Evolutionary conservation across 1,140 invertebrate species (phyloP).

Genomic region (Wasmannia auropunctata): DNA sequence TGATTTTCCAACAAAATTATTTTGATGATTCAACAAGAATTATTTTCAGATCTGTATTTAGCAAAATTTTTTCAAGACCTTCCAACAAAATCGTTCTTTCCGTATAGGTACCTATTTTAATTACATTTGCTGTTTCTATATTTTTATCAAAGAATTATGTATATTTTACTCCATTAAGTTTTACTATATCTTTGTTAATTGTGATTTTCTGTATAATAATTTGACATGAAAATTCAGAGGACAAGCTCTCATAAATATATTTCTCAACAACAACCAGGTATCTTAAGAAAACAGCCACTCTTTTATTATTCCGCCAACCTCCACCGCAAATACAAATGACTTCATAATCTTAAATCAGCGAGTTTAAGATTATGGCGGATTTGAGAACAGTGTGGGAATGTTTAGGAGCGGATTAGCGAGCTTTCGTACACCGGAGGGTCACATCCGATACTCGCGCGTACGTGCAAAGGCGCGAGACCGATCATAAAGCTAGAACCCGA

Average conservation of each 20-base stretch:
- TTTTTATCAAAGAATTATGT: background rate
- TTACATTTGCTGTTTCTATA: background rate
- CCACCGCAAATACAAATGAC: background rate
- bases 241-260: background rate
- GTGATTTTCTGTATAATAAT: background rate
- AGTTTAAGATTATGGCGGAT: conserved; percentile 13
- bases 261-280: background rate
- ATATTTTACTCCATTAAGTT: background rate
- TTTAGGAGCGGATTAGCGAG: conserved; percentile 52
- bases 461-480: conserved; percentile 40
- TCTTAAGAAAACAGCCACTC: background rate
- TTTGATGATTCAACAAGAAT: no score
- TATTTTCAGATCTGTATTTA: no score
- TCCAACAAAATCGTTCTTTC: no score
- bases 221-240: background rate
- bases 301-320: background rate
- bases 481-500: conserved; percentile 59
- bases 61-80: no score
- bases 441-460: conserved; percentile 19
- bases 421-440: background rate
- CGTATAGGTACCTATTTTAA: background rate
- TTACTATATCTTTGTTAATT: background rate
- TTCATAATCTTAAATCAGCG: background rate
- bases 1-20: no score
- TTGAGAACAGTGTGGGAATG: conserved; percentile 42